These are phyloP conservation scores for Ctenomys sociabilis DNA, from an alignment of 2,113 vertebrate species.

Conservation along the genomic window DNA sequence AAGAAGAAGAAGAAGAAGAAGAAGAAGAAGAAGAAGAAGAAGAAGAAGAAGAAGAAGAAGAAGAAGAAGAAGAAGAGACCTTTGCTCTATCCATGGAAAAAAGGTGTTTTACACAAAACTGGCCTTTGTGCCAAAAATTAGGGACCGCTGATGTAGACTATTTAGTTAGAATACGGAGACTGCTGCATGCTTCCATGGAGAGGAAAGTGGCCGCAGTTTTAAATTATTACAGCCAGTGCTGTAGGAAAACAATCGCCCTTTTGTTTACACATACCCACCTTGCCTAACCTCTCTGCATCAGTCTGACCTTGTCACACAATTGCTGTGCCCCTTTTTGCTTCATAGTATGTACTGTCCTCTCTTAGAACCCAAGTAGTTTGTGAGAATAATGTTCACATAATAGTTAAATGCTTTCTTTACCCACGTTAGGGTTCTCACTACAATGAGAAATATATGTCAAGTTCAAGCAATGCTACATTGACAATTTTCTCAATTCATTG, in stretches of 20 bases:
- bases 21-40: too few relatives aligned
- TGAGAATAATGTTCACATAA: not conserved
- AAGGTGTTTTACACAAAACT: not conserved
- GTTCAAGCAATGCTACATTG: not conserved
- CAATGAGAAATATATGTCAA: not conserved
- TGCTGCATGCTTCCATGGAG: not conserved
- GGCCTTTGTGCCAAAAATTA: not conserved
- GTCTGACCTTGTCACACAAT: not conserved
- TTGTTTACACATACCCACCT: not conserved
- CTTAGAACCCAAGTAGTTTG: not conserved
- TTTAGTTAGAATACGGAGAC: not conserved
- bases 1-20: too few relatives aligned
- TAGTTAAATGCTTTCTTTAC: not conserved
- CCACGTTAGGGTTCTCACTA: not conserved
- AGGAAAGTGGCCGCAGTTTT: not conserved
- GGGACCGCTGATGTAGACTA: not conserved
- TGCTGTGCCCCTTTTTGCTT: not conserved
- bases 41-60: too few relatives aligned
- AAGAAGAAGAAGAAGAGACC: not conserved
- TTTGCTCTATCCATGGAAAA: not conserved
- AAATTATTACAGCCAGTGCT: not conserved
- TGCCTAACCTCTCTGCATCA: not conserved
- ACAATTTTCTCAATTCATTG: not conserved
- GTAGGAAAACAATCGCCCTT: not conserved
- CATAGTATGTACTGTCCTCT: not conserved